Conservation (phyloP, 2,797 vertebrate genomes). For the Scleropages formosus region DNA sequence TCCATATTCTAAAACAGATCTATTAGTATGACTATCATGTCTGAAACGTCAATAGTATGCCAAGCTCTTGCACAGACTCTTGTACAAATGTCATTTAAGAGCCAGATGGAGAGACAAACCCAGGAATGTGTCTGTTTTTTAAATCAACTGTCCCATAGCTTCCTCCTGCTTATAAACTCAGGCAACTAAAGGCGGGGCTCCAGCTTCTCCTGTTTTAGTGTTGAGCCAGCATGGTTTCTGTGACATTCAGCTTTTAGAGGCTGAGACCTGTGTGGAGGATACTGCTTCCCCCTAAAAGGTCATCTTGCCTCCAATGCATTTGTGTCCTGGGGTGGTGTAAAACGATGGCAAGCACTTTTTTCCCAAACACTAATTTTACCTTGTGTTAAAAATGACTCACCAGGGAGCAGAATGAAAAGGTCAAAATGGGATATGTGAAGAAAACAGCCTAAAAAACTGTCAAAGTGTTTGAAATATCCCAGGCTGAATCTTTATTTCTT, state of each 20-base stretch:
- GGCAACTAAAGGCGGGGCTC: slow-evolving; percentile 24
- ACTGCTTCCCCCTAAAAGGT: slow-evolving; percentile 31
- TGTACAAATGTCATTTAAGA: neutral
- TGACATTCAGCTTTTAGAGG: neutral
- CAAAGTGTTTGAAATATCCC: slow-evolving; percentile 12
- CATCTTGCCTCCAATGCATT: slow-evolving; percentile 29
- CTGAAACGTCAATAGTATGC: neutral
- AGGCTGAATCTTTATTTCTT: neutral
- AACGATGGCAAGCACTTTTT: slow-evolving; percentile 22
- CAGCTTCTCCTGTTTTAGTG: slow-evolving; percentile 37
- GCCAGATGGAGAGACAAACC: neutral
- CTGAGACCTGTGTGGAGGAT: neutral
- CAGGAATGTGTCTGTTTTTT: slow-evolving; percentile 1
- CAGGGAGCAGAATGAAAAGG: slow-evolving; percentile 25
- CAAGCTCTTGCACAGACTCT: neutral
- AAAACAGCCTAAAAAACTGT: slow-evolving; percentile 5
- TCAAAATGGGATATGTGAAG: neutral
- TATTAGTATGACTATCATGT: no score
- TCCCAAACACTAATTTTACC: slow-evolving; percentile 25
- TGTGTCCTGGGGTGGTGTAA: slow-evolving; percentile 20
- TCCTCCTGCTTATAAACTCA: slow-evolving; percentile 24
- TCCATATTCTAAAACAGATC: no score
- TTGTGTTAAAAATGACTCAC: slow-evolving; percentile 21
- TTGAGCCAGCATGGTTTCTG: slow-evolving; percentile 12
- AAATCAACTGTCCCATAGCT: neutral